Base-by-base conservation (phyloP, 2,797 vertebrate genomes). In the Holocentrus rufus region DNA sequence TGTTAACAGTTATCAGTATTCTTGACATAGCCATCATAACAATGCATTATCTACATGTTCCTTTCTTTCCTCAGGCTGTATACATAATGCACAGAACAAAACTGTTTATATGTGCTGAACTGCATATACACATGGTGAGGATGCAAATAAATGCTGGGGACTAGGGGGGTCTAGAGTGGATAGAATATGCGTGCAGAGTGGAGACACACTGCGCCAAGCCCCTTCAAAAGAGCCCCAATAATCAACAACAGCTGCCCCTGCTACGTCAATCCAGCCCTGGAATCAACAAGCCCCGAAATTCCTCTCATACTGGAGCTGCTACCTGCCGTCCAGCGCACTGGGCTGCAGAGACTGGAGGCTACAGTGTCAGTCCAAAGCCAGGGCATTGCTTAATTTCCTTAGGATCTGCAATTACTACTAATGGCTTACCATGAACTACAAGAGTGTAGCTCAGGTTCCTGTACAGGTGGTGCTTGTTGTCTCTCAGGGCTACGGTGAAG, bases 371-470 rank as follows among this genome's bases (percentile, higher is more conserved):
- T 62, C 46, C 34, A 69, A 30, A 69, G 75, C 49, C 49, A 30
- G 53, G 5, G 44, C 36, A 54, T 39, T 27, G 69, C 53, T 82
- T 85, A 9, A 79, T 88, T 86, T 89, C 65, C 71, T 70, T 18
- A 2, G 64, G 76, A 85, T 83, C 65, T 65, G 62, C 49, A 60
- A 23, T 22, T 62, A 81, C 39, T 64, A 78, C 47, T 53, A 72
- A 25, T 0, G 49, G 72, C 93, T 94, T 94, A 98, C 96, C 92
- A 20, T 88, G 42, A 34, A 97, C 94, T 49, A 89, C 75, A 70
- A 98, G 82, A 56, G 90, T 94, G 91, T 95, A 96, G 89, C 91
- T 97, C 81, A 96, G 86, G 74, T 93, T 96, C 81, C 86, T 92
- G 71, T 90, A 85, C n/a, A 97, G 84, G 30, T 90, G 90, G 0